Base-by-base conservation (phyloP, 2,797 vertebrate species). In the Chaunax sp. region DNA sequence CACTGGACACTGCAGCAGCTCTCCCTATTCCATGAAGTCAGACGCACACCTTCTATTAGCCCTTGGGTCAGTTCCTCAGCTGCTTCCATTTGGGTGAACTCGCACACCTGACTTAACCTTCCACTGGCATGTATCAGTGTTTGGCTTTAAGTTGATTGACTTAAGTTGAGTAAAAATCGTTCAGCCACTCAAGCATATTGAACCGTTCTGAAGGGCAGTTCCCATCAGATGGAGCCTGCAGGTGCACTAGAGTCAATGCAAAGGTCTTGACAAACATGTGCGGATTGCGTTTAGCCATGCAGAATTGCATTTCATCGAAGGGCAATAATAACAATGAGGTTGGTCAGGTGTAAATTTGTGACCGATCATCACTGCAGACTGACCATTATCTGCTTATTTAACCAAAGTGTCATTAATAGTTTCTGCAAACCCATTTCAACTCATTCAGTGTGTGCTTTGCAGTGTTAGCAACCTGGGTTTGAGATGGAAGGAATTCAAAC, bases 61-160 rank as follows among this genome's bases (percentile, higher is more conserved):
- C 59, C 65, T 67, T 57, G 82, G 89, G 87, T 87, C 83, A 88
- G 55, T 77, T 84, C 79, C 72, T 88, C 77, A 20, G 18, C 75
- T 67, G 75, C 78, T 76, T 75, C 74, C 79, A 76, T 5, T 64
- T 65, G 87, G 75, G 84, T 85, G 82, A 86, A 89, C 88, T 86
- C 69, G 58, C 78, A 87, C 77, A 87, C 78, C 82, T 86, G 87
- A 84, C 83, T 81, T 86, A 82, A 90, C 85, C 86, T 77, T 88
- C 84, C 70, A 72, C 75, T 86, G 85, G 82, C 84, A 85, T 90
- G 88, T 85, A 81, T 90, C 82, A 75, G 70, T 60, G 79, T 89
- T 85, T 86, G n/a, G 81, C 75, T 73, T 86, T 73, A 70, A 40
- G 38, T 16, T 40, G 38, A 81, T 80, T 76, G 85, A 87, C 67